phyloP scores from a whole-genome alignment of 2,888 invertebrate genomes.

The Ormyrus thymus region DNA sequence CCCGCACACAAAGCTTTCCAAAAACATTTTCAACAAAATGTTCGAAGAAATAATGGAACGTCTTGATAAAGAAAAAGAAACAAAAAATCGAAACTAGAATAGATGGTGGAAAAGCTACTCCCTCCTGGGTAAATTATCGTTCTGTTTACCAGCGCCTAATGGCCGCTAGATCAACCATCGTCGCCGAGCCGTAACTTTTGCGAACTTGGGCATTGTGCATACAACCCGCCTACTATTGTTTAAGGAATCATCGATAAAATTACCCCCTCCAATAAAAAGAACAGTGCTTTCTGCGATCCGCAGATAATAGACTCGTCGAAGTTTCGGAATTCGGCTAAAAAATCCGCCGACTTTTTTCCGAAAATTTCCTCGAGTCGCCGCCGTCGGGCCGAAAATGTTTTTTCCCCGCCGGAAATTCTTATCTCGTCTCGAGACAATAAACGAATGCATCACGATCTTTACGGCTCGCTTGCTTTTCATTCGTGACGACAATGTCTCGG shows the following conservation, averaged over 20 bases:
- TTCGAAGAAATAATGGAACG: not conserved
- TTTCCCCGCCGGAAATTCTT: slow-evolving; percentile 5
- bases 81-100: slow-evolving; percentile 68
- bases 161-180: slow-evolving; percentile 71
- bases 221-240: slow-evolving; percentile 1
- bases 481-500: slow-evolving; percentile 40
- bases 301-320: no score
- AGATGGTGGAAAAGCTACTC: slow-evolving; percentile 71
- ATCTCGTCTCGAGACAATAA: slow-evolving; percentile 32
- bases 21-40: slow-evolving; percentile 1
- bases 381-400: no score
- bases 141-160: slow-evolving; percentile 74
- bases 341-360: no score
- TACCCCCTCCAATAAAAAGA: no score
- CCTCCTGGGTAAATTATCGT: slow-evolving; percentile 72
- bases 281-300: no score
- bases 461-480: slow-evolving; percentile 44
- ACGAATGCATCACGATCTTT: slow-evolving; percentile 46
- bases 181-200: slow-evolving; percentile 54
- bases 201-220: slow-evolving; percentile 30
- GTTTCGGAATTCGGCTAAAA: no score
- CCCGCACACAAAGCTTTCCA: not conserved
- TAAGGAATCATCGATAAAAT: no score
- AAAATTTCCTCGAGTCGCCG: no score
- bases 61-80: slow-evolving; percentile 50